Base-by-base conservation (phyloP, 2,888 invertebrate genomes). In the Eupithecia vulgata region DNA sequence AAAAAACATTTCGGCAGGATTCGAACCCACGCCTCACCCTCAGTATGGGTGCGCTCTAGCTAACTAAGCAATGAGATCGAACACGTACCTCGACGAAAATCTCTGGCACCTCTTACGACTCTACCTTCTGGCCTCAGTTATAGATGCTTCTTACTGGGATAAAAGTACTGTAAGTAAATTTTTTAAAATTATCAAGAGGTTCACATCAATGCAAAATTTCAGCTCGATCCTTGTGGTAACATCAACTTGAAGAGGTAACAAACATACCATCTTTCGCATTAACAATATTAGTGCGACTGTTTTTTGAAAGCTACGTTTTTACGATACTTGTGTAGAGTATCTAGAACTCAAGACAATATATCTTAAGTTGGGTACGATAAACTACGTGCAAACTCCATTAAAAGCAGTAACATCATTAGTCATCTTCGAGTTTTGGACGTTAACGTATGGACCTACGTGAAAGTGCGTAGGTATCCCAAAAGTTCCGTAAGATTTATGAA, bases 371-470 rank as follows among this genome's bases (percentile, higher is more conserved):
- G 72, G 69, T 78, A 73, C 76, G 72, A 75, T 80, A 73, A 68
- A 69, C 48, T 79, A 80, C 80, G 79, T 80, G 78, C 78, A 78
- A 81, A 80, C 78, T 81, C 79, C 80, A 80, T 79, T 80, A 80
- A 67, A 70, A 76, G 75, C 79, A 72, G 80, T 80, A 80, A 79
- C 75, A 78, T 81, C 84, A 83, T 85, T 84, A 83, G 81, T 83
- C 83, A 82, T 83, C 81, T 78, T 78, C 81, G 73, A 78, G 84
- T 85, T 79, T 86, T 82, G 71, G 76, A 77, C 77, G 78, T 77
- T 80, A 78, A 79, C 79, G 78, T 83, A 81, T 76, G 76, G 69
- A 76, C 75, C 72, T 74, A 71, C 70, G 74, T 68, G 76, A 69
- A 74, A 70, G 70, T 68, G 67, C 68, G 71, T 71, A 57, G 52